Conservation (phyloP, 2,113 vertebrate genomes). For the Hepsetus odoe region DNA sequence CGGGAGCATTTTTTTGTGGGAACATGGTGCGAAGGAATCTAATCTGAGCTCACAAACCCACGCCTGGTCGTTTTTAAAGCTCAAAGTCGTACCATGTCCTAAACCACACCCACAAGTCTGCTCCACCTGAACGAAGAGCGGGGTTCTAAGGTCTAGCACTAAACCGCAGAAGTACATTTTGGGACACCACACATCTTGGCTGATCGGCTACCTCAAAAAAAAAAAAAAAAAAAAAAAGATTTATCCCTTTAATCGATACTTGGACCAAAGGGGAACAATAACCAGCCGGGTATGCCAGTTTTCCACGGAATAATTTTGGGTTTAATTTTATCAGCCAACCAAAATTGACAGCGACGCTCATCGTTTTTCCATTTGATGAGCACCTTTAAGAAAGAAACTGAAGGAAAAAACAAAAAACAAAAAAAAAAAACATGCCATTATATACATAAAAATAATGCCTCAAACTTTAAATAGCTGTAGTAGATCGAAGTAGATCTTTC, state of each 20-base stretch:
- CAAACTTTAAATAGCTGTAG: constrained; percentile 54
- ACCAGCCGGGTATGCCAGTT: neutral
- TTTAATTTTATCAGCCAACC: constrained; percentile 70
- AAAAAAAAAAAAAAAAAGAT: neutral
- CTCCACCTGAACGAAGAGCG: no score
- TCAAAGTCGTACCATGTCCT: no score
- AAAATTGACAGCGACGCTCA: constrained; percentile 61
- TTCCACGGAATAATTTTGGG: constrained; percentile 27
- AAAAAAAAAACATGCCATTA: constrained; percentile 33
- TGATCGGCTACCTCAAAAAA: no score
- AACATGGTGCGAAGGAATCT: no score
- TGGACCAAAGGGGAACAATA: neutral
- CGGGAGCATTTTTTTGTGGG: no score
- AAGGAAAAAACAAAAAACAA: constrained; percentile 1
- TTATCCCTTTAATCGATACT: no score
- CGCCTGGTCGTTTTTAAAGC: no score
- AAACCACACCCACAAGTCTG: no score
- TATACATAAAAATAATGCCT: constrained; percentile 71
- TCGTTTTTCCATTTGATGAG: constrained; percentile 45
- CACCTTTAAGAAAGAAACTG: constrained; percentile 12
- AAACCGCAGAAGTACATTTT: no score
- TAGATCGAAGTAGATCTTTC: constrained; percentile 48
- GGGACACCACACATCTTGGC: no score
- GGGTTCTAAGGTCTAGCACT: no score
- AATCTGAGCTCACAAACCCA: no score